These are phyloP conservation scores for Uropetala carovei DNA, from an alignment of 2,888 invertebrate genomes.

Conservation along the genomic window DNA sequence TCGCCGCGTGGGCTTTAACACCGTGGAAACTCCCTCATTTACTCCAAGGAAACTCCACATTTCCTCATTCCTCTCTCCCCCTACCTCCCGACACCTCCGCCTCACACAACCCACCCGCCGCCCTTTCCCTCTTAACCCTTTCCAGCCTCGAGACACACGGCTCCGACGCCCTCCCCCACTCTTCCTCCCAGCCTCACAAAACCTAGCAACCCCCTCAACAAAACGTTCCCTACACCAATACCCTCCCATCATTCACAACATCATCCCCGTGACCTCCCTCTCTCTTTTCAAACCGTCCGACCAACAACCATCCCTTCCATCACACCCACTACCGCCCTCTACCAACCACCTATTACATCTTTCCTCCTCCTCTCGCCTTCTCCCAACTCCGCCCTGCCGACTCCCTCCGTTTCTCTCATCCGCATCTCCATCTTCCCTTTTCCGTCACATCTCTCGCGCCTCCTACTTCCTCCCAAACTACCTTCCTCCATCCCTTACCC, in stretches of 20 bases:
- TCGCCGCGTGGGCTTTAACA: background rate
- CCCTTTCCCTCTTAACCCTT: background rate
- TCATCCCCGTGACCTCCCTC: background rate
- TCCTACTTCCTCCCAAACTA: too few relatives aligned
- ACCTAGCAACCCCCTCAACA: background rate
- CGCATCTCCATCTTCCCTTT: too few relatives aligned
- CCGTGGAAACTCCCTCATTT: conserved; percentile 41
- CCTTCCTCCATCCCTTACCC: too few relatives aligned
- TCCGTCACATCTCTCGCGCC: too few relatives aligned
- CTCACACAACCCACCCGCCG: background rate
- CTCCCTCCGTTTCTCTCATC: background rate
- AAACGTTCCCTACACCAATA: background rate
- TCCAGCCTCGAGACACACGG: background rate
- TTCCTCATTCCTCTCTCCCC: background rate
- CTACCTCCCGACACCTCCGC: background rate
- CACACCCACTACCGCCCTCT: background rate
- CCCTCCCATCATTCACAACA: background rate
- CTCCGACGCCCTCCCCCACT: background rate
- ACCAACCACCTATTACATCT: too few relatives aligned
- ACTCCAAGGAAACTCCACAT: background rate
- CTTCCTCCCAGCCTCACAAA: background rate
- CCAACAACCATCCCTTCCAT: background rate
- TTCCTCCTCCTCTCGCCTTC: background rate
- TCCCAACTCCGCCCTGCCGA: background rate
- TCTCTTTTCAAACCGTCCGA: background rate